These are phyloP conservation scores for Mesembrinibis cayennensis DNA, from an alignment of 2,113 vertebrate genomes.

Conservation along the genomic window DNA sequence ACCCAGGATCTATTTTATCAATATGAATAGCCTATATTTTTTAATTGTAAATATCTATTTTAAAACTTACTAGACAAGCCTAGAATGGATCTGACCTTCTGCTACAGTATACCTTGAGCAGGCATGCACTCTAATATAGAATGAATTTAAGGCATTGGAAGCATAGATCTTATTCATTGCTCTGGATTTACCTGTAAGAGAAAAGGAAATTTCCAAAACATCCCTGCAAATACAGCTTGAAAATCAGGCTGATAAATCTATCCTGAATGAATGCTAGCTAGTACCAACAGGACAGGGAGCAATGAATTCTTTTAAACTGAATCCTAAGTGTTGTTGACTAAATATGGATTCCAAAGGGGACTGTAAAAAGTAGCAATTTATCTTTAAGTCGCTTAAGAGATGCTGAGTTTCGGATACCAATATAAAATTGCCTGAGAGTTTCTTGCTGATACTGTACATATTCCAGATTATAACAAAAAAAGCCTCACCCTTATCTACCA, in stretches of 20 bases:
- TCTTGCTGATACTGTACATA: conserved; percentile 5
- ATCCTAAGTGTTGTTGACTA: not conserved
- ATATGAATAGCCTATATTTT: not conserved
- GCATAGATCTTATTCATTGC: not conserved
- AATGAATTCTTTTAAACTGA: not conserved
- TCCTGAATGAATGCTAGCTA: not conserved
- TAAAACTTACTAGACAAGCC: not conserved
- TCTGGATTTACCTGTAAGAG: not conserved
- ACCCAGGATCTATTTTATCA: not conserved
- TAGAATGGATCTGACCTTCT: not conserved
- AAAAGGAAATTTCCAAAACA: not conserved
- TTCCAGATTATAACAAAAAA: conserved; percentile 21
- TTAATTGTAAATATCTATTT: not conserved
- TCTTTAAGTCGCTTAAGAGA: not conserved
- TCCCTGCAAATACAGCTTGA: not conserved
- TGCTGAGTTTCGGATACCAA: not conserved
- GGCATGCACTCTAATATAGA: not conserved
- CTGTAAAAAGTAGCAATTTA: not conserved
- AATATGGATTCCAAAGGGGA: not conserved
- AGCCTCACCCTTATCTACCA: conserved; percentile 15
- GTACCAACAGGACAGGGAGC: not conserved
- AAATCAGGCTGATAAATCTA: not conserved
- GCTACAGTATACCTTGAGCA: not conserved
- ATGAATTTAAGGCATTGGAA: not conserved
- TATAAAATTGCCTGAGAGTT: not conserved